Base-by-base conservation (phyloP, 2,797 vertebrate species). In the Sitta carolinensis region DNA sequence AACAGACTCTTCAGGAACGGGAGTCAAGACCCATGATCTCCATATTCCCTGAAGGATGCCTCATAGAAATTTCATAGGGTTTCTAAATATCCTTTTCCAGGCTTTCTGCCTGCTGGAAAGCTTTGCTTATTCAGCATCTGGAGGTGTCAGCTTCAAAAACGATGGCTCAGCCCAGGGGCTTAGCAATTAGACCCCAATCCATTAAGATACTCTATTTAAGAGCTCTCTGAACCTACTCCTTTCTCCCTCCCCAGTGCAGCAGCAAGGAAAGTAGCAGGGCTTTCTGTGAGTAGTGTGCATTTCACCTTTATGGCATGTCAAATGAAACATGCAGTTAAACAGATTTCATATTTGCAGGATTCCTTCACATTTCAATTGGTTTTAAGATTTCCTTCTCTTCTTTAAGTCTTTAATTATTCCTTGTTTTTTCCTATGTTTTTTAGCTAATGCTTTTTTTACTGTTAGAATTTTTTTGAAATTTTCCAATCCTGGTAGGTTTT, bases 41-140 rank as follows among this genome's bases (percentile, higher is more conserved):
- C 34, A 22, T 74, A n/a, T 67, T 74, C 69, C 55, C 64, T 61
- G 50, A 64, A 89, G 21, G 74, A 75, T 25, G 7, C 22, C n/a
- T 83, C 27, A 19, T 1, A 18, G 50, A 74, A 80, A 32, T 15
- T 34, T 74, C 2, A 2, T 11, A 55, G 30, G 45, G 16, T 54
- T 84, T 78, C 86, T 25, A 70, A 84, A 43, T 48, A 59, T 32
- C 34, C 36, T 64, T 72, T 84, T 73, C 36, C 21, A 84, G 62
- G 22, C 25, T 72, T 10, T 13, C 14, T 48, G 62, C 62, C 62
- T 81, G 51, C 66, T 91, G n/a, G 54, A 83, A 72, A 75, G n/a
- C 10, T 93, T 85, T 92, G 87, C 89, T 95, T 92, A 48, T 51
- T 93, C 94, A 95, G 93, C 94, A 85, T 75, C 45, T 89, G 66